These are phyloP conservation scores for Subacronicta megacephala DNA, from an alignment of 2,888 invertebrate species.

Conservation along the genomic window DNA sequence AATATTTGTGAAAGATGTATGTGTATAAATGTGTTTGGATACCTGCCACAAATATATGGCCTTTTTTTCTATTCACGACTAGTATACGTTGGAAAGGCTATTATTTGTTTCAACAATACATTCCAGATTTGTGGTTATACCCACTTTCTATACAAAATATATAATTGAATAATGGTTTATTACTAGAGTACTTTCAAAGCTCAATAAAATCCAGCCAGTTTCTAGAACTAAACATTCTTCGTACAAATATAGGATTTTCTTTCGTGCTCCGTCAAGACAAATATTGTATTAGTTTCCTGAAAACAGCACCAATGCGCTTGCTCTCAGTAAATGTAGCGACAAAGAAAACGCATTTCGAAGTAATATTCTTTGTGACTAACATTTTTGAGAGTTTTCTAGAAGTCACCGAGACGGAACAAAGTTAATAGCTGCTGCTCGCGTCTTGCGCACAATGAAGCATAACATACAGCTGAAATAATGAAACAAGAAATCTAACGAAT, in stretches of 20 bases:
- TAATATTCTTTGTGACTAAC: constrained; percentile 10
- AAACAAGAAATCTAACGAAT: too few species aligned
- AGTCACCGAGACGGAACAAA: not conserved
- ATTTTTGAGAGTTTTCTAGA: constrained; percentile 10
- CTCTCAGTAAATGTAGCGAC: constrained; percentile 15
- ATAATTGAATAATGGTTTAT: too few species aligned
- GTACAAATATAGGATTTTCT: not conserved
- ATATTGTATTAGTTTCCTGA: constrained; percentile 11
- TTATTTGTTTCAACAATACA: too few species aligned
- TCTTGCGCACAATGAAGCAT: not conserved
- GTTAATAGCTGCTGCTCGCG: not conserved
- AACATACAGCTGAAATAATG: too few species aligned
- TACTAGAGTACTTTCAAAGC: too few species aligned
- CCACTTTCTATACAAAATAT: too few species aligned
- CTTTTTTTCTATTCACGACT: too few species aligned
- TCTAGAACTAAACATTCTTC: not conserved
- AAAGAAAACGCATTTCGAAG: constrained; percentile 8
- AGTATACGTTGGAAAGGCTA: too few species aligned
- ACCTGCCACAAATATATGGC: too few species aligned
- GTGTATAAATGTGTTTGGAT: too few species aligned
- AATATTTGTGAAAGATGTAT: too few species aligned
- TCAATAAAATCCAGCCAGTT: not conserved
- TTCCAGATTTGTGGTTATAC: too few species aligned
- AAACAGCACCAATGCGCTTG: constrained; percentile 10
- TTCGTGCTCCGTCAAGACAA: constrained; percentile 1